Evolutionary conservation across 2,888 invertebrate species (phyloP).

Genomic region (Cataglyphis livida): DNA sequence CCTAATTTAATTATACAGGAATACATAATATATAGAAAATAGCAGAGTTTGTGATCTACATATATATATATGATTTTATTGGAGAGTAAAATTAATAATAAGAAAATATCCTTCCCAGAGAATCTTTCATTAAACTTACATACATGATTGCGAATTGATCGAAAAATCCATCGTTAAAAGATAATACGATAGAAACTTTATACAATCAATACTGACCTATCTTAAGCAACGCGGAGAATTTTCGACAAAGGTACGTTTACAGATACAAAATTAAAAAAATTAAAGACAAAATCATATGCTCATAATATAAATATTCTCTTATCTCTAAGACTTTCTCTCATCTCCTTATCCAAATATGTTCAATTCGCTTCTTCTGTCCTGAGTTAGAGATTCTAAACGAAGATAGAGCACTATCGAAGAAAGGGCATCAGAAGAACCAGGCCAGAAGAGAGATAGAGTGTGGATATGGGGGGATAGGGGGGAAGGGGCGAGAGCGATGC

Average conservation of each 20-base stretch:
- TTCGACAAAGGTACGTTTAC: neutral
- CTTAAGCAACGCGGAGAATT: neutral
- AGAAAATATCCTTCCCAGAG: no score
- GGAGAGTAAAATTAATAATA: no score
- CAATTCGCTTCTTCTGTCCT: neutral
- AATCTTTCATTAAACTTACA: no score
- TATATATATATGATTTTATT: no score
- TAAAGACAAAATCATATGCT: neutral
- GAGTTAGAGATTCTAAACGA: neutral
- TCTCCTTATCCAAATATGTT: neutral
- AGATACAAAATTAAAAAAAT: neutral
- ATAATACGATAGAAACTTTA: neutral
- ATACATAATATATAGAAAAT: neutral
- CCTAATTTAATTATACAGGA: neutral
- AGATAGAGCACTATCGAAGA: neutral
- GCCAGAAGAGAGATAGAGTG: slow-evolving; percentile 8
- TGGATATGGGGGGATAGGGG: neutral
- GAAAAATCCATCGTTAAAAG: neutral
- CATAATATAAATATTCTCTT: neutral
- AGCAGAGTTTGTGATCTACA: no score
- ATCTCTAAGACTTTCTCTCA: neutral
- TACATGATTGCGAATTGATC: neutral
- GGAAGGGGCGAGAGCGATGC: slow-evolving; percentile 7
- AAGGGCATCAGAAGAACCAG: slow-evolving; percentile 33
- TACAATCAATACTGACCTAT: neutral